Evolutionary conservation across 2,113 vertebrate genomes (phyloP), one percentile per base, ranked within the genome.

Genomic region (Alouatta palliata): DNA sequence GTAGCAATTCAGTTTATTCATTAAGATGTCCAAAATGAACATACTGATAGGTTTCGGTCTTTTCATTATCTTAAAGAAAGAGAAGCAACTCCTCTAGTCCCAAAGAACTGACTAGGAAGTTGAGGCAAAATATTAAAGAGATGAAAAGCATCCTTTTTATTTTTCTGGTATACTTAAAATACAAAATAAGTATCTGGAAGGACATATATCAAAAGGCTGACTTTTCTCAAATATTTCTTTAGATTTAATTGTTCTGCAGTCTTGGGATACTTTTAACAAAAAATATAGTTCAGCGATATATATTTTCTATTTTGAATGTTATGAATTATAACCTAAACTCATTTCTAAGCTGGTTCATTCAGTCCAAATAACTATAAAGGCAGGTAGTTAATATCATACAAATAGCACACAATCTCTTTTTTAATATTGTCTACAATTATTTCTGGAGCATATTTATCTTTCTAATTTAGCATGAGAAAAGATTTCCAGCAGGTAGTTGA

Each of bases 11-110:
- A 40, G 17, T 40, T 32, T 80, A n/a, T 79, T 92, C 89, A 80
- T 40, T 40, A 92, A 83, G 35, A 40, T 58, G 40, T 61, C 19
- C 27, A n/a, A 82, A 94, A 76, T 87, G 40, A 35, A 35, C 35
- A 11, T 47, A 45, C 32, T 66, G 35, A 40, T 70, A 95, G 45
- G 25, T 37, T 97, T 96, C 47, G 49, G 64, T 66, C 13, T 20
- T 84, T 87, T 92, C 40, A 56, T 40, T 84, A 49, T 93, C 83
- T 84, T 87, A 87, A 80, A 49, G 82, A 76, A 95, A 88, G 80
- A n/a, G 19, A 73, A 7, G 47, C 0, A 80, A 84, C 80, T 90
- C 45, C 19, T 95, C 21, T 87, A 40, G 47, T 92, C 94, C 49
- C 3, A 13, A 84, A 94, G 43, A 80, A 8, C 12, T 64, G 27